These are phyloP conservation scores for Dendronephthya gigantea DNA, from an alignment of 64 coral and sea anemone species.

Conservation along the genomic window DNA sequence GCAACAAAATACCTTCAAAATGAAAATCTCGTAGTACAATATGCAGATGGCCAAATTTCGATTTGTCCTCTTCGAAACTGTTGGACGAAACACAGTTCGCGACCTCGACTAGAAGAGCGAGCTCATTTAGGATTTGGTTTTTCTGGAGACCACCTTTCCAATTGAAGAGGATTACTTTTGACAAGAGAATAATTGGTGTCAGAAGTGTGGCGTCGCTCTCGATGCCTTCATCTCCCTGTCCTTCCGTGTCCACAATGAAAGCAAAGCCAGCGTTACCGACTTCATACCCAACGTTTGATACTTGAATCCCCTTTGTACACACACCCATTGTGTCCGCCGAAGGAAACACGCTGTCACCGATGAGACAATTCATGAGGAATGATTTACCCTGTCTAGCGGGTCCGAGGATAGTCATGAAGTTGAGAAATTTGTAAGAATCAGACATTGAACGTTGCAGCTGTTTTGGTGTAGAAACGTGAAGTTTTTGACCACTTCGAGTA, in stretches of 20 bases:
- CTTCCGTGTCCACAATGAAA: neutral
- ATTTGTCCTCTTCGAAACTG: neutral
- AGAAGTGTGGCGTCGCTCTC: neutral
- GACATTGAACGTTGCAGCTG: neutral
- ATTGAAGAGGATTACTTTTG: neutral
- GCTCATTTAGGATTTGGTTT: neutral
- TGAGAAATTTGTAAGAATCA: neutral
- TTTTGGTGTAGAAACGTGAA: neutral
- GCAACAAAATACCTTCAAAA: neutral
- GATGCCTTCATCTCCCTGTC: neutral
- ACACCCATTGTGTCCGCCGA: neutral
- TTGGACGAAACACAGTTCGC: neutral
- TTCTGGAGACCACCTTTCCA: neutral
- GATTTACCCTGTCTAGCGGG: neutral
- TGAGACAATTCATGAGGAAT: neutral
- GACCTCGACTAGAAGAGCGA: neutral
- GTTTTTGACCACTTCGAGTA: neutral
- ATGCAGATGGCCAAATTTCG: neutral
- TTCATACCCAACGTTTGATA: neutral
- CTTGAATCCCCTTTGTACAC: neutral
- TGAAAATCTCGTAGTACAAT: constrained; percentile 4
- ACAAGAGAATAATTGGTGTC: neutral
- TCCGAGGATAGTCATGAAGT: neutral
- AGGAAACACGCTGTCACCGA: neutral
- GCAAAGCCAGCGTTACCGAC: neutral